phyloP scores from a whole-genome alignment of 1,140 invertebrate genomes.

The Macrotrachela quadricornifera region DNA sequence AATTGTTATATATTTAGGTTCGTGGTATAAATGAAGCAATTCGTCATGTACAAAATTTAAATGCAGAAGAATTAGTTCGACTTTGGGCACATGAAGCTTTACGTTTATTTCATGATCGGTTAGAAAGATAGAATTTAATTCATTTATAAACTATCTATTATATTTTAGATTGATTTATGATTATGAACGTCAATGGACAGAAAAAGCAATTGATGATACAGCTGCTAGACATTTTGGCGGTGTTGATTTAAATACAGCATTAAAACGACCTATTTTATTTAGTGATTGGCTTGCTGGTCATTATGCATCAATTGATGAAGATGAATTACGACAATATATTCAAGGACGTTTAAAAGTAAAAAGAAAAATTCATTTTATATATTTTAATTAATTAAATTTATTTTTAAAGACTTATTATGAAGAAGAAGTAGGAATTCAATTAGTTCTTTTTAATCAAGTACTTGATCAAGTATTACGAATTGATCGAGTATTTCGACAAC shows the following conservation, averaged over 20 bases:
- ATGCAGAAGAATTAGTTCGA: slow-evolving; percentile 75
- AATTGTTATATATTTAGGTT: no score
- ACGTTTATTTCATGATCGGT: slow-evolving; percentile 67
- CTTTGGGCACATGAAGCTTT: slow-evolving; percentile 96
- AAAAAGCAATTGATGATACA: slow-evolving; percentile 83
- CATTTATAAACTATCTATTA: no score
- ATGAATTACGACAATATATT: slow-evolving; percentile 82
- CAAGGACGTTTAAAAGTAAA: slow-evolving; percentile 66
- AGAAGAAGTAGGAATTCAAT: slow-evolving; percentile 87
- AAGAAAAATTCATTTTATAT: no score
- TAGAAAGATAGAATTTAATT: no score
- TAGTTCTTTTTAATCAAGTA: slow-evolving; percentile 95
- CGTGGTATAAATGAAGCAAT: slow-evolving; percentile 95
- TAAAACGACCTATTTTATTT: slow-evolving; percentile 75
- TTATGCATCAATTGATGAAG: slow-evolving; percentile 80
- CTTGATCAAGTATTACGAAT: slow-evolving; percentile 91
- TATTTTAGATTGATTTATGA: no score
- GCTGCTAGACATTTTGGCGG: slow-evolving; percentile 81
- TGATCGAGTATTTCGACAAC: slow-evolving; percentile 93
- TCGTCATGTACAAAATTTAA: slow-evolving; percentile 60
- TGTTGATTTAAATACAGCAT: slow-evolving; percentile 58
- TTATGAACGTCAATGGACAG: slow-evolving; percentile 79
- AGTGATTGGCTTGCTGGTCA: slow-evolving; percentile 97
- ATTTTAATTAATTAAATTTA: no score
- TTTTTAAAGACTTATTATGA: slow-evolving; percentile 60